Base-by-base conservation (phyloP, 2,888 invertebrate species). In the Chironomus riparius region DNA sequence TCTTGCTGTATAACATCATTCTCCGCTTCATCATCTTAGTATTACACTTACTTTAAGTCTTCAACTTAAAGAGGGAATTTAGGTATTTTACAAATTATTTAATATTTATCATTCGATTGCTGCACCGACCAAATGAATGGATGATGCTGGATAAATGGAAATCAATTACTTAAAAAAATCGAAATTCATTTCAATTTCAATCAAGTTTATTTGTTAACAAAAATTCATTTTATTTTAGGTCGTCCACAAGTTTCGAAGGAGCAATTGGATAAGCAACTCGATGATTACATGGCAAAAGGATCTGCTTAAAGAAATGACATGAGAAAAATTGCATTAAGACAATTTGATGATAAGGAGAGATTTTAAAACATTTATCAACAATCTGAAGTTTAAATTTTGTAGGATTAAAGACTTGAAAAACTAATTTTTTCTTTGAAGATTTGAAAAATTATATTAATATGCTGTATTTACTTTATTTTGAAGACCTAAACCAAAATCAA, bases 251-350 rank as follows among this genome's bases (percentile, higher is more conserved):
- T 69, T 13, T 69, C 68, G 4, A 88, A 86, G 76, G 90, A 91
- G 78, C 87, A 90, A 80, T 81, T 91, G 75, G 91, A 91, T 79
- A 86, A 86, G n/a, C 89, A 92, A 79, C 81, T 91, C 47, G 91
- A 91, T 79, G 87, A 87, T 76, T 91, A 91, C 83, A 91, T 91
- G 91, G 86, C 90, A 3, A 87, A 87, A 47, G 72, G 72, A 62
- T 72, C 72, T n/a, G 74, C 74, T 12, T 74, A 74, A 74, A 5
- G 4, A 21, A 13, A 5, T 7, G 50, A 50, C 15, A 10, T 38
- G 38, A 38, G 5, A 5, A n/a, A 50, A 50, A 0, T 50, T 15
- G 56, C 15, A 56, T 56, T 56, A n/a, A 56, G 2, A 4, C 50
- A 50, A 15, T 50, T 50, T 50, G n/a, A 50, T 13, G 15, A 50